Percentiles rank a stretch among this genome's conserved stretches.
Evolutionary conservation across 2,888 invertebrate species (phyloP).

Genomic region (Aproaerema taeniolella): DNA sequence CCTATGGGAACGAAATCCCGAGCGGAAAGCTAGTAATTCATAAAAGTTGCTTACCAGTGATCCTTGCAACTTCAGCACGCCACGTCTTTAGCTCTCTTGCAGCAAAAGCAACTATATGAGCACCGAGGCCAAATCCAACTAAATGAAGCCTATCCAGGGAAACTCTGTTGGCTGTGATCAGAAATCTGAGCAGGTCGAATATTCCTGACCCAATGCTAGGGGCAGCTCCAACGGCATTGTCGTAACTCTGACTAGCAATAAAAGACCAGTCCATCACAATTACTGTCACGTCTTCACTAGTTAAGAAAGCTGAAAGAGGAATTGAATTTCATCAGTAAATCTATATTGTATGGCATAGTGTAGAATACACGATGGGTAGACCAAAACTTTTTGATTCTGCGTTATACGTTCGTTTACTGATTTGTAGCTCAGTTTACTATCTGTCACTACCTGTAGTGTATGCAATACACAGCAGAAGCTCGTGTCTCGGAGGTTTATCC

Average conservation of each 20-base stretch:
- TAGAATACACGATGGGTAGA: neutral
- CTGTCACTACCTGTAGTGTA: too few species aligned
- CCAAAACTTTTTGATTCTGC: too few species aligned
- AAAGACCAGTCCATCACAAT: slow-evolving; percentile 6
- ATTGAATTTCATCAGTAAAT: neutral
- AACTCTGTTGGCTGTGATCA: neutral
- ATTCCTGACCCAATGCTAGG: neutral
- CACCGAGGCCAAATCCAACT: slow-evolving; percentile 31
- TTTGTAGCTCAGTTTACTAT: too few species aligned
- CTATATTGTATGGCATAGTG: neutral
- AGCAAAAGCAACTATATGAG: slow-evolving; percentile 28
- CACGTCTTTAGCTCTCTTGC: too few species aligned
- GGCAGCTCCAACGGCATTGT: neutral
- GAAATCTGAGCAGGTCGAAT: neutral
- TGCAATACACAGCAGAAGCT: too few species aligned
- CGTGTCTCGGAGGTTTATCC: too few species aligned
- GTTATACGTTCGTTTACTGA: too few species aligned
- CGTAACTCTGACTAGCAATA: neutral
- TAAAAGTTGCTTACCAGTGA: slow-evolving; percentile 6
- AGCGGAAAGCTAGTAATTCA: too few species aligned
- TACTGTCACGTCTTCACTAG: slow-evolving; percentile 1
- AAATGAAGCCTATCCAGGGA: neutral
- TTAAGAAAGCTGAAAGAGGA: slow-evolving; percentile 3
- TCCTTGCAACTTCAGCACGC: slow-evolving; percentile 3
- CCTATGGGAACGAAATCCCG: too few species aligned